A percentile compares a stretch with the other conserved stretches of the same genome.
These are phyloP conservation scores for Pseudonaja textilis DNA, from an alignment of 2,113 vertebrate species.

Conservation along the genomic window DNA sequence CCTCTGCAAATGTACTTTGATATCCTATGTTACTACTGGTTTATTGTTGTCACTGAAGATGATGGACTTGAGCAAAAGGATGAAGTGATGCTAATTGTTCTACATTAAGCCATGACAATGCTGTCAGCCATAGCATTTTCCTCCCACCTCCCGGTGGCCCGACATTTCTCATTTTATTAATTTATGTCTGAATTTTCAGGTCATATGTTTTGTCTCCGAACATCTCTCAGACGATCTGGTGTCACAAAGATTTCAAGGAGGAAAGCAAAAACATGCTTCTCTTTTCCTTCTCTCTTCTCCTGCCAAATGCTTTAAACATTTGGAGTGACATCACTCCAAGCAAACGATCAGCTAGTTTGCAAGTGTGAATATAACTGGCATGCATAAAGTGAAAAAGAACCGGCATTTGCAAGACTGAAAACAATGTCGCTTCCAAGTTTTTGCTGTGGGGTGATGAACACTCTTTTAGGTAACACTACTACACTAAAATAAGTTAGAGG, in stretches of 20 bases:
- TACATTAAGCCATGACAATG: background rate
- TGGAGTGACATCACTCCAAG: background rate
- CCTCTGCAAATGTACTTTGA: background rate
- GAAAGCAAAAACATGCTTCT: background rate
- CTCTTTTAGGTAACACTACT: background rate
- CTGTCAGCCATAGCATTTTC: background rate
- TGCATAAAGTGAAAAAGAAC: background rate
- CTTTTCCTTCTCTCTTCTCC: background rate
- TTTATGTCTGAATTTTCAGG: background rate
- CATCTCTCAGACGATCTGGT: background rate
- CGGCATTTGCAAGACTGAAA: background rate
- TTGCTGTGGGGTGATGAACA: background rate
- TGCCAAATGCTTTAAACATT: background rate
- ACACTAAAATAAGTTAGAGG: background rate
- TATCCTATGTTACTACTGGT: background rate
- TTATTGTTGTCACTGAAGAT: conserved; percentile 11
- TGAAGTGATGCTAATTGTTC: background rate
- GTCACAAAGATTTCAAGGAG: background rate
- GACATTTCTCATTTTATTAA: background rate
- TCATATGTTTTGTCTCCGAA: background rate
- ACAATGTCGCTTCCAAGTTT: background rate
- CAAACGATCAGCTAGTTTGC: background rate
- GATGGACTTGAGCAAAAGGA: background rate
- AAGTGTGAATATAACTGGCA: background rate
- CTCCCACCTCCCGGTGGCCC: background rate